Evolutionary conservation across 2,888 invertebrate species (phyloP).

Genomic region (Therioaphis trifolii): DNA sequence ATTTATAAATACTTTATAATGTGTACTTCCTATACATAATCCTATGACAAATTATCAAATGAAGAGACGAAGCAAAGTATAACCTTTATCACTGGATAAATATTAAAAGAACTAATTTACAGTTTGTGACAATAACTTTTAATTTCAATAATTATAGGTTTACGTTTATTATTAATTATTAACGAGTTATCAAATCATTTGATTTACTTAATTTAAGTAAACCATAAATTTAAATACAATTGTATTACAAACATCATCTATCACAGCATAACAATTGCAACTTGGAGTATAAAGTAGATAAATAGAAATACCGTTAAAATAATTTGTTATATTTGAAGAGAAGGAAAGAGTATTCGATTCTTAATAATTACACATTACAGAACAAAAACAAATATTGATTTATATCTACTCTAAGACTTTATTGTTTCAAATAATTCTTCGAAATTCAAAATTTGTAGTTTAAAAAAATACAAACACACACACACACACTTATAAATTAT

Average conservation of each 20-base stretch:
- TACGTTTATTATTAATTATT: constrained; percentile 10
- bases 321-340: not conserved
- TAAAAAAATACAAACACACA: no score
- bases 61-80: not conserved
- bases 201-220: not conserved
- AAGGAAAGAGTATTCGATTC: no score
- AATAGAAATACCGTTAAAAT: no score
- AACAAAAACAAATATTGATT: no score
- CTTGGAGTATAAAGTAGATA: no score
- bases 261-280: no score
- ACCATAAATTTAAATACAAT: not conserved
- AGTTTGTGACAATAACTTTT: not conserved
- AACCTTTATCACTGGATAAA: not conserved
- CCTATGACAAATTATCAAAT: not conserved
- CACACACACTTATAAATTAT: no score
- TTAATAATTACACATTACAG: not conserved
- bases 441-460: no score
- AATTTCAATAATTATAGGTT: constrained; percentile 6
- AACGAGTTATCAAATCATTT: constrained; percentile 7
- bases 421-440: no score
- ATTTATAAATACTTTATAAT: no score
- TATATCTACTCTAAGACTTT: no score
- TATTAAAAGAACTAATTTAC: not conserved
- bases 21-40: not conserved
- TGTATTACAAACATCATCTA: no score